These are phyloP conservation scores for Pediacus dermestoides DNA, from an alignment of 2,888 invertebrate genomes.

Conservation along the genomic window DNA sequence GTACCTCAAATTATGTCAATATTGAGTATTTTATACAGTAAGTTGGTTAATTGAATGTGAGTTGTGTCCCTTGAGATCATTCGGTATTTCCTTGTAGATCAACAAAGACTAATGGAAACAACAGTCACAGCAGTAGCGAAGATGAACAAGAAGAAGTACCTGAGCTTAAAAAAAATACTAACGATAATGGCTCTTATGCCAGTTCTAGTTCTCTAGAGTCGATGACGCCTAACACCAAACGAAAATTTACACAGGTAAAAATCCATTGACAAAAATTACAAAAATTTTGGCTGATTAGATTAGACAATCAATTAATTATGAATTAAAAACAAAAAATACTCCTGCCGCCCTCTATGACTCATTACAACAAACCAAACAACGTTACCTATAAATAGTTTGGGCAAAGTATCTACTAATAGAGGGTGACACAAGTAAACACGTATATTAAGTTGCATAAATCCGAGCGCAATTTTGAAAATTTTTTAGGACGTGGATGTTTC, in stretches of 20 bases:
- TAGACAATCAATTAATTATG: too few relatives aligned
- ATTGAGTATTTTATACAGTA: constrained; percentile 88
- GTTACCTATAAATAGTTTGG: too few relatives aligned
- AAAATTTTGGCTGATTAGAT: too few relatives aligned
- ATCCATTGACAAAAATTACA: too few relatives aligned
- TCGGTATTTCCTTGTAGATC: constrained; percentile 24
- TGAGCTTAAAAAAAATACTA: constrained; percentile 44
- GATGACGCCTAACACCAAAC: constrained; percentile 49
- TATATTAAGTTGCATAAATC: background rate
- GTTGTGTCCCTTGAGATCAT: too few relatives aligned
- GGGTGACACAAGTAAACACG: background rate
- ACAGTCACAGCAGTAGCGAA: constrained; percentile 43
- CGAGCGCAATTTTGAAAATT: background rate
- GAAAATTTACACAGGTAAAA: constrained; percentile 45
- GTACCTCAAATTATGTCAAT: constrained; percentile 86
- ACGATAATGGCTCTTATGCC: constrained; percentile 49
- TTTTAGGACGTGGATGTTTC: constrained; percentile 54
- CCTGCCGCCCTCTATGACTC: too few relatives aligned
- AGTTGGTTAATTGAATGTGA: constrained; percentile 40
- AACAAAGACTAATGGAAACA: constrained; percentile 38
- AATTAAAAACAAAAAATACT: too few relatives aligned
- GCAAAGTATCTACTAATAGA: background rate
- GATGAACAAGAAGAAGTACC: constrained; percentile 54
- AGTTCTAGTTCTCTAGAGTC: constrained; percentile 53
- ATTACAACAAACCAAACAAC: too few relatives aligned